Conservation (phyloP, 2,113 vertebrate species). For the Tinamus guttatus region DNA sequence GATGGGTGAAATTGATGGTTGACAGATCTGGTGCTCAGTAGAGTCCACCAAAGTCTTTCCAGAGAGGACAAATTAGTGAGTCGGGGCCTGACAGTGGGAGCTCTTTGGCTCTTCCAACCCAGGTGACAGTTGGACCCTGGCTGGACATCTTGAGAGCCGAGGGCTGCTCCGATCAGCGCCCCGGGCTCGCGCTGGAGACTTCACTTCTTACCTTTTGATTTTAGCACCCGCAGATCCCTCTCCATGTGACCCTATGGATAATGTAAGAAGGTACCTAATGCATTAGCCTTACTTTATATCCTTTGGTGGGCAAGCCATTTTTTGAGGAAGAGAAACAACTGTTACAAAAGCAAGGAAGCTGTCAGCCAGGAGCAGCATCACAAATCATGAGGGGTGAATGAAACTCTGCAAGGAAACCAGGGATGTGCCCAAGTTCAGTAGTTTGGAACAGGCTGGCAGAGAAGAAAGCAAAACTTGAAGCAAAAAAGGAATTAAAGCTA, state of each 20-base stretch:
- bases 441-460: not conserved
- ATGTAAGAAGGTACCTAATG: not conserved
- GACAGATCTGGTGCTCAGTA: not conserved
- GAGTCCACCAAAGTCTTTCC: not conserved
- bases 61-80: not conserved
- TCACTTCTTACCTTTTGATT: not conserved
- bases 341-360: too few species aligned
- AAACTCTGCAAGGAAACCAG: not conserved
- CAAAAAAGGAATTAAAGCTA: accelerated
- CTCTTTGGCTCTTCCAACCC: not conserved
- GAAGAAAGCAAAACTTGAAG: not conserved
- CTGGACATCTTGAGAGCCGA: not conserved
- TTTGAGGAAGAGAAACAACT: not conserved
- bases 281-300: not conserved
- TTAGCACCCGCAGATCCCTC: not conserved
- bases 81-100: not conserved
- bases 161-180: not conserved
- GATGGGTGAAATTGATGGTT: not conserved
- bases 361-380: accelerated
- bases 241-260: not conserved
- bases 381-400: not conserved
- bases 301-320: not conserved
- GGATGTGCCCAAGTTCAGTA: not conserved
- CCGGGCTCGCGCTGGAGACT: not conserved
- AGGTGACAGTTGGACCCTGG: not conserved